These are phyloP conservation scores for Oncorhynchus gorbuscha DNA, from an alignment of 2,113 vertebrate genomes.

Conservation along the genomic window DNA sequence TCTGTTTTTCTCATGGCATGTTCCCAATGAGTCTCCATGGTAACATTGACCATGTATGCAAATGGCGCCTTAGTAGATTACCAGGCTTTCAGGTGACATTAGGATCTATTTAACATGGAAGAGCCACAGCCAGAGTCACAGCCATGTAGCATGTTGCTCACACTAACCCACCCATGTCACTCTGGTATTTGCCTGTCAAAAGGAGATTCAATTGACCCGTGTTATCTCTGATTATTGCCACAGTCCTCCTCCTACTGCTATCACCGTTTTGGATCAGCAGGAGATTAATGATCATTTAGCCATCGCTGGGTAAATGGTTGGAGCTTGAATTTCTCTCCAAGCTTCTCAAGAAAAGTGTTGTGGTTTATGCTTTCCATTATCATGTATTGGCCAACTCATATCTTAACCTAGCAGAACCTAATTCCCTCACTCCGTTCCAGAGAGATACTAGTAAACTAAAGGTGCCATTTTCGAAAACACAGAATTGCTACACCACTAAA, in stretches of 20 bases:
- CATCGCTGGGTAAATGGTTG: neutral
- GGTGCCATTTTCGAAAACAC: too few relatives aligned
- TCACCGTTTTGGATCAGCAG: neutral
- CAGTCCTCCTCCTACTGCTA: neutral
- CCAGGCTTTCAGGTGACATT: slow-evolving; percentile 40
- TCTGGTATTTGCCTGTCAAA: neutral
- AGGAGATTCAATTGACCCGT: too few relatives aligned
- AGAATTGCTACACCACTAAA: too few relatives aligned
- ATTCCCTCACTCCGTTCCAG: too few relatives aligned
- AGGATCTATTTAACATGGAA: slow-evolving; percentile 51
- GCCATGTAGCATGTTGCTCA: neutral
- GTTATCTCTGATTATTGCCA: neutral
- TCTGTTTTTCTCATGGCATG: slow-evolving; percentile 25
- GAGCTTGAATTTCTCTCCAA: neutral
- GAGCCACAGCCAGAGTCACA: neutral
- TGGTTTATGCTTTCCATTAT: too few relatives aligned
- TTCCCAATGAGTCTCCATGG: slow-evolving; percentile 55
- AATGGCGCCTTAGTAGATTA: slow-evolving; percentile 43
- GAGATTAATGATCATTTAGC: neutral
- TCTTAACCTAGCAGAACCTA: too few relatives aligned
- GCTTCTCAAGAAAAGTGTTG: neutral
- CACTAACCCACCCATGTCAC: neutral
- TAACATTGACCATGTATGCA: slow-evolving; percentile 46
- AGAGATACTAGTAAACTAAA: too few relatives aligned
- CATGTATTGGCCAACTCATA: too few relatives aligned